These are phyloP conservation scores for Taenaris catops DNA, from an alignment of 2,888 invertebrate genomes.

Conservation along the genomic window DNA sequence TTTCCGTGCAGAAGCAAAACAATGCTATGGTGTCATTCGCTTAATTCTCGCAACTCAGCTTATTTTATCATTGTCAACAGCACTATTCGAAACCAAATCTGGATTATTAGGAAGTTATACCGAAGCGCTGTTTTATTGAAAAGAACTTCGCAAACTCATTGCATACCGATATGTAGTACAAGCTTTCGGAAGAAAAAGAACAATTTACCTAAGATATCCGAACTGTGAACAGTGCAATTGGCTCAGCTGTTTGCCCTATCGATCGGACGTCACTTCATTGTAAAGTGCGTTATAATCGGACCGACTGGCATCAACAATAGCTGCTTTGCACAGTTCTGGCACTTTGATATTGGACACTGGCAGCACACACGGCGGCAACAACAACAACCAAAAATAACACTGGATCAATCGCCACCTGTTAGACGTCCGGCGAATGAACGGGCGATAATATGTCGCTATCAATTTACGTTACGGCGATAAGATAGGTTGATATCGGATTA, in stretches of 20 bases:
- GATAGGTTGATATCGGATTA: conserved; percentile 24
- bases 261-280: conserved; percentile 47
- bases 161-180: too few species aligned
- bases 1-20: too few species aligned
- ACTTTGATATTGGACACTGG: conserved; percentile 42
- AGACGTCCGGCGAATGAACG: conserved; percentile 25
- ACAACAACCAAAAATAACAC: conserved; percentile 56
- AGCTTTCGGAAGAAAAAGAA: too few species aligned
- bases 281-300: conserved; percentile 31
- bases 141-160: too few species aligned
- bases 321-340: conserved; percentile 44
- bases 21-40: too few species aligned
- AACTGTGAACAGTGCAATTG: conserved; percentile 46
- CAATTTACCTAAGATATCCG: conserved; percentile 50
- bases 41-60: too few species aligned
- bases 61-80: too few species aligned
- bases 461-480: conserved; percentile 27
- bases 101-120: too few species aligned
- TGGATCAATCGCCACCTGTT: conserved; percentile 57
- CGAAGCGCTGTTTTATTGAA: too few species aligned
- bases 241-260: conserved; percentile 60
- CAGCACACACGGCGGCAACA: conserved; percentile 42
- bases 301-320: conserved; percentile 35
- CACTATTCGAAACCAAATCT: too few species aligned
- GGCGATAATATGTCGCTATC: conserved; percentile 25